Base-by-base conservation (phyloP, 1,140 invertebrate species). In the Drosophila parvula region DNA sequence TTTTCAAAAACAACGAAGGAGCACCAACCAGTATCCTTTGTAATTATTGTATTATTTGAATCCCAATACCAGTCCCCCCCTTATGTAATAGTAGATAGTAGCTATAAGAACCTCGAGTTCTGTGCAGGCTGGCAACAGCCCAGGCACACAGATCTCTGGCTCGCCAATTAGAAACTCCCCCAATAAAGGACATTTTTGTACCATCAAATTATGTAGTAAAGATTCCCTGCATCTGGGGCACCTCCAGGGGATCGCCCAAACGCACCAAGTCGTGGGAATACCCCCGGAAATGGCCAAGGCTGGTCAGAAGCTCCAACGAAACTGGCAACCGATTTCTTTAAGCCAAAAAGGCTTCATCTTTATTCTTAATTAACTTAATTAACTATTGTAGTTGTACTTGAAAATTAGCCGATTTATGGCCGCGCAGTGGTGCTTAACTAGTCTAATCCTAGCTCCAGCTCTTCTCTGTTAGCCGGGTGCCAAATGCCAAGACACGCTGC, bases 131-230 rank as follows among this genome's bases (percentile, higher is more conserved):
- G 59, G 27, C 47, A 28, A 6, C 34, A 27, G 34, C 10, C 0
- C 30, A 12, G 28, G 16, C 8, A 5, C 32, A 12, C 22, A 27
- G 47, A 22, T 22, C 22, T 22, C 22, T 12, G 5, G 28, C 28
- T 50, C 36, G 36, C 18, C 36, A 28, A 18, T 34, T 50, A 40
- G 74, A 55, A 14, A 76, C 5, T 47, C 53, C 53, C n/a, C 16
- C 30, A 62, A 78, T 78, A 61, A 78, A 78, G 41, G 57, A 62
- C 65, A 55, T 41, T 71, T 78, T 78, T 77, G 56, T 78, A 78
- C 64, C 56, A 28, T 28, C 30, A 48, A 38, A 60, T 3, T 9
- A 30, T 12, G 6, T 5, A 8, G 5, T 30, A 30, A 80, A 78
- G 9, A 80, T 64, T 9, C 78, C 80, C 7, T 12, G 2, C 7